phyloP scores from a whole-genome alignment of 2,797 vertebrate genomes.

The Cirrhinus molitorella region DNA sequence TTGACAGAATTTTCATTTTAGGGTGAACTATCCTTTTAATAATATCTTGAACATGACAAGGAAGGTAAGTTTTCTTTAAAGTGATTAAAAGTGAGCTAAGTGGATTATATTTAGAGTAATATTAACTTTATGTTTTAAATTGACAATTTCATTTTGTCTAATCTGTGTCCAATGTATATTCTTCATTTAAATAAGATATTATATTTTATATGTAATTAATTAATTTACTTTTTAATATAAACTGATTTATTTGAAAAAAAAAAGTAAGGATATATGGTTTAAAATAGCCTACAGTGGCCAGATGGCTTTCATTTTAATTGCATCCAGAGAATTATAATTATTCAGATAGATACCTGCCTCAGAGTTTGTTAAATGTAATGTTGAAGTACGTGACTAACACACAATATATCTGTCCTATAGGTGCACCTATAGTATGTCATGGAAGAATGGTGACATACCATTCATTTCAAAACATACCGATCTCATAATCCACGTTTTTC shows the following conservation, averaged over 20 bases:
- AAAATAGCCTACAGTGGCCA: background rate
- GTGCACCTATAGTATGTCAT: background rate
- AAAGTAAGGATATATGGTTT: no score
- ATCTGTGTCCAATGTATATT: background rate
- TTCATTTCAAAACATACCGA: background rate
- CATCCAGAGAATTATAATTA: no score
- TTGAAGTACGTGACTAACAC: background rate
- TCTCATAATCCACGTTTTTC: background rate
- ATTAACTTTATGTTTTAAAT: background rate
- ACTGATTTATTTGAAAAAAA: no score
- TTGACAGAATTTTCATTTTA: no score
- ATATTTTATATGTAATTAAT: background rate
- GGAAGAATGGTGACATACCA: constrained; percentile 8
- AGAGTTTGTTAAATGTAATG: background rate
- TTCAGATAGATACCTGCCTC: background rate
- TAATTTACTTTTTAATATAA: background rate
- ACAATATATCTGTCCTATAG: background rate
- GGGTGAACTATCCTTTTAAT: background rate
- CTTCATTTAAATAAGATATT: background rate
- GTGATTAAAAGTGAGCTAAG: background rate
- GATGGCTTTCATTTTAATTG: background rate
- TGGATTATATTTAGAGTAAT: background rate
- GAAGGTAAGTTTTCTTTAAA: background rate
- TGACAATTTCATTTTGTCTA: background rate
- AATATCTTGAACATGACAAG: background rate